Percentiles rank a stretch among this genome's conserved stretches.
Conservation (phyloP, 2,888 invertebrate species). For the Epinotia ramella region DNA sequence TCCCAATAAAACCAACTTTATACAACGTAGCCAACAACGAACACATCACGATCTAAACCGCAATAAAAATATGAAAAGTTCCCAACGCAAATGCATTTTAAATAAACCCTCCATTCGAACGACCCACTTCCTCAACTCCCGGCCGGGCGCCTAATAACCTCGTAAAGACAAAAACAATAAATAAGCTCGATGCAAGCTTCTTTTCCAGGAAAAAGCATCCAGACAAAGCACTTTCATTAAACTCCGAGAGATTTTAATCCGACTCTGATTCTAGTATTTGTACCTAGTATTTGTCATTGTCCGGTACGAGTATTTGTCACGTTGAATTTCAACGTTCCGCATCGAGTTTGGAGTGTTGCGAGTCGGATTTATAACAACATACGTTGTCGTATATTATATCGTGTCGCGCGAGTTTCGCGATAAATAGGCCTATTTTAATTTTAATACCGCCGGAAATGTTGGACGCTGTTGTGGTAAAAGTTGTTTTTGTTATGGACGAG, state of each 20-base stretch:
- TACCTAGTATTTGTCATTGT: constrained; percentile 28
- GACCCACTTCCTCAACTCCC: constrained; percentile 24
- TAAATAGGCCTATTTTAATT: constrained; percentile 38
- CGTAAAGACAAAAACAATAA: constrained; percentile 39
- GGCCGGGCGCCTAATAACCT: constrained; percentile 28
- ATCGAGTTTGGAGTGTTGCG: constrained; percentile 18
- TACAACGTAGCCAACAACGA: not conserved
- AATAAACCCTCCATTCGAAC: constrained; percentile 26
- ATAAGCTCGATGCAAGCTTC: constrained; percentile 35
- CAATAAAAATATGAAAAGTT: constrained; percentile 26
- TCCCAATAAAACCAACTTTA: not conserved
- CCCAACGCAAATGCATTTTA: constrained; percentile 26
- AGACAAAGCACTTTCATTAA: constrained; percentile 36
- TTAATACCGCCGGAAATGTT: constrained; percentile 33
- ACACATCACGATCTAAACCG: not conserved
- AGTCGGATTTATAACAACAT: constrained; percentile 33
- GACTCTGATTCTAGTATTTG: constrained; percentile 28
- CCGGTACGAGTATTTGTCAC: constrained; percentile 38
- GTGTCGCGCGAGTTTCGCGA: constrained; percentile 5
- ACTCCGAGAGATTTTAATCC: constrained; percentile 32
- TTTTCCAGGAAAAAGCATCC: constrained; percentile 32
- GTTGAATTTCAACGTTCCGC: constrained; percentile 14
- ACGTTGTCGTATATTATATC: constrained; percentile 30
- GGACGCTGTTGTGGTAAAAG: constrained; percentile 6
- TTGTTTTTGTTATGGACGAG: constrained; percentile 15